Percentiles rank a stretch among this genome's conserved stretches.
Conservation (phyloP, 2,113 vertebrate species). For the Nycticorax nycticorax region DNA sequence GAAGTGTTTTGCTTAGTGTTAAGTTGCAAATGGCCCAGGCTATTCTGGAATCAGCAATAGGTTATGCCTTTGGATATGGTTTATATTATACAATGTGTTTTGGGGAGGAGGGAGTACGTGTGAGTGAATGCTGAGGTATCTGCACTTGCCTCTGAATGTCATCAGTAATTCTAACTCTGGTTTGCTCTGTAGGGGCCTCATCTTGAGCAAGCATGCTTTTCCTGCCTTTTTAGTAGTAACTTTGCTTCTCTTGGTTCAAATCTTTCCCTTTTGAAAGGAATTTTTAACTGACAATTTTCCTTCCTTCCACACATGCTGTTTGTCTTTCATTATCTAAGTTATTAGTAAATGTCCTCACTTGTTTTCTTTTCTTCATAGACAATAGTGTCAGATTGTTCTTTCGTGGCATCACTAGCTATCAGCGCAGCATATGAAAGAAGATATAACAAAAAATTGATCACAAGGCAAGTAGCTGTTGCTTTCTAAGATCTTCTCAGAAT, state of each 20-base stretch:
- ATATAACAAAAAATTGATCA: constrained; percentile 97
- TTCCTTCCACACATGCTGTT: background rate
- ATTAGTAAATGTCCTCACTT: background rate
- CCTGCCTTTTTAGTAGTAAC: background rate
- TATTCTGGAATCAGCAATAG: background rate
- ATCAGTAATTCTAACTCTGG: background rate
- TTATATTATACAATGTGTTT: background rate
- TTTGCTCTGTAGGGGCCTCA: background rate
- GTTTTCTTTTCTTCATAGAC: constrained; percentile 77
- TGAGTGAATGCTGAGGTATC: background rate
- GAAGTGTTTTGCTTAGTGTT: background rate
- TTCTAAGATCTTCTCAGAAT: background rate
- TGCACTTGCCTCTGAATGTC: background rate
- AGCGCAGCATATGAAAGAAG: constrained; percentile 97
- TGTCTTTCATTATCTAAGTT: background rate
- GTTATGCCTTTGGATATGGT: background rate
- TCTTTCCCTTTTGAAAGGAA: background rate
- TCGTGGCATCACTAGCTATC: constrained; percentile 95
- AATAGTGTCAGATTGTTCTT: constrained; percentile 97
- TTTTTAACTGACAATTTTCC: background rate
- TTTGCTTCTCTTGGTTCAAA: background rate
- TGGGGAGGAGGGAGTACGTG: background rate
- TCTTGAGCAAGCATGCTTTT: background rate
- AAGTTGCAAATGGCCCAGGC: background rate
- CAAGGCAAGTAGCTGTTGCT: constrained; percentile 79